phyloP scores from a whole-genome alignment of 2,113 vertebrate genomes.

The Hippocampus mohnikei region DNA sequence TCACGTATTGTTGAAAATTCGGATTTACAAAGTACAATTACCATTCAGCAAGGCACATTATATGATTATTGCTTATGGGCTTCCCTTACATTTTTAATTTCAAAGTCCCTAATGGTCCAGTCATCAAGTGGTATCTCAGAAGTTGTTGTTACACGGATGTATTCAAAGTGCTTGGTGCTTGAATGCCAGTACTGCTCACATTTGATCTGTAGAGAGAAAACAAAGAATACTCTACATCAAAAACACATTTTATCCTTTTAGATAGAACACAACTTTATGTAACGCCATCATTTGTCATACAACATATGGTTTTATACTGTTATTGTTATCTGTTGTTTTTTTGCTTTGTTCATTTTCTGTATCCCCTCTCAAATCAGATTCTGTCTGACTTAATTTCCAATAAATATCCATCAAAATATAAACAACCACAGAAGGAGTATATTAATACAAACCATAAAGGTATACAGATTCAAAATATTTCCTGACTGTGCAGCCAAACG shows the following conservation, averaged over 20 bases:
- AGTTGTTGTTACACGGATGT: constrained; percentile 78
- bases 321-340: too few relatives aligned
- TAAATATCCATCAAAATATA: too few relatives aligned
- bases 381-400: too few relatives aligned
- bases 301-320: too few relatives aligned
- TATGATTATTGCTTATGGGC: background rate
- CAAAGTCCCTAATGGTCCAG: constrained; percentile 93
- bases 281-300: background rate
- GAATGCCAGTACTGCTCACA: constrained; percentile 93
- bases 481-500: background rate
- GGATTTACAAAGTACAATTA: background rate
- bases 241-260: background rate
- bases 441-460: background rate
- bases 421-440: too few relatives aligned
- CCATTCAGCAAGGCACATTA: background rate
- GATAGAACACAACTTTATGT: background rate
- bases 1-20: background rate
- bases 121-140: constrained; percentile 83
- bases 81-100: constrained; percentile 81
- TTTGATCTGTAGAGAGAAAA: constrained; percentile 78
- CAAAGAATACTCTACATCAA: background rate
- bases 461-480: background rate
- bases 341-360: too few relatives aligned
- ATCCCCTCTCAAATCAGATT: too few relatives aligned
- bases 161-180: constrained; percentile 72